These are phyloP conservation scores for Henricia sp. DNA, from an alignment of 53 echinoderm and acorn worm genomes.

Conservation along the genomic window DNA sequence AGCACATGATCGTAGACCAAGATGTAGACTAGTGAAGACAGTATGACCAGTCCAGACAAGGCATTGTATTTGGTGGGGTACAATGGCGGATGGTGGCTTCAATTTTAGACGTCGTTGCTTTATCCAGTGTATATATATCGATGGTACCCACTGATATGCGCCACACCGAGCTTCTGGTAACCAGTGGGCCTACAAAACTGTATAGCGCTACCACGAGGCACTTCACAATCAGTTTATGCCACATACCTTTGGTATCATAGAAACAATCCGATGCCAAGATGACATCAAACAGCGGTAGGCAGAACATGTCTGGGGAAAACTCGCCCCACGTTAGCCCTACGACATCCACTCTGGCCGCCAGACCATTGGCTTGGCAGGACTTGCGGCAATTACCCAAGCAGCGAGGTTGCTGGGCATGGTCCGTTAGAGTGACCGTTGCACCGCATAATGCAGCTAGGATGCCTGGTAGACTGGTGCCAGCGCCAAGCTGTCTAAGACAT, in stretches of 20 bases:
- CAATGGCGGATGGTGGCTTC: too few relatives aligned
- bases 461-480: constrained; percentile 93
- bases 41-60: too few relatives aligned
- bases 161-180: too few relatives aligned
- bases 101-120: too few relatives aligned
- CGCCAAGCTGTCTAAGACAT: constrained; percentile 83
- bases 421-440: constrained; percentile 80
- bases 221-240: too few relatives aligned
- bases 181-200: too few relatives aligned
- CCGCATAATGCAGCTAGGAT: constrained; percentile 85
- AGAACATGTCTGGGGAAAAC: constrained; percentile 67
- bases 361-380: constrained; percentile 75
- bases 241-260: constrained; percentile 91
- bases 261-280: constrained; percentile 94
- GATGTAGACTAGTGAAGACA: too few relatives aligned
- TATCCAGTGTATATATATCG: too few relatives aligned
- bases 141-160: too few relatives aligned
- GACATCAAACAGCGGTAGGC: constrained; percentile 72
- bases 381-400: constrained; percentile 79
- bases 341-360: constrained; percentile 51
- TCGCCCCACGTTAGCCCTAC: constrained; percentile 90
- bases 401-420: constrained; percentile 70
- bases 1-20: too few relatives aligned
- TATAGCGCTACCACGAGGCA: too few relatives aligned
- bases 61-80: too few relatives aligned